Evolutionary conservation across 2,113 vertebrate genomes (phyloP), one percentile per base, ranked within the genome.

Genomic region (Urocitellus parryii): DNA sequence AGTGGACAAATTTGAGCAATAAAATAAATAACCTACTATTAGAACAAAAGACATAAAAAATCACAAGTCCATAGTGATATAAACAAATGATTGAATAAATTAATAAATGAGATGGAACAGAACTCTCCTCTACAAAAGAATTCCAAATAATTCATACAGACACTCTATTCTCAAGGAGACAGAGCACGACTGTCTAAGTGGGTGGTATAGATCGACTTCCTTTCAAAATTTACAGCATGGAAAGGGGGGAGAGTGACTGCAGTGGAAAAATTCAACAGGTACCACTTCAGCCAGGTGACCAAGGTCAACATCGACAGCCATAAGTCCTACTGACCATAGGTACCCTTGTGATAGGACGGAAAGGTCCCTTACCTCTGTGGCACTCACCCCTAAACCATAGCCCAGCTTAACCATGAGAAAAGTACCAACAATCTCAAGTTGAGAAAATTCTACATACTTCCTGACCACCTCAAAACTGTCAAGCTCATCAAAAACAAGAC

Each of bases 21-120:
- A 84, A 90, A 80, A 86, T 39, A 94, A 80, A 72, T 82, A 42
- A 73, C 13, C 9, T 92, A 58, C 25, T 39, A 76, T 63, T 95
- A 39, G 37, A 84, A 70, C 11, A 70, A 22, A 77, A 93, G 95
- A 48, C 42, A 82, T 37, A 85, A 73, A n/a, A 48, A 48, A n/a
- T 18, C 39, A 8, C 20, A 22, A 78, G 37, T 81, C 32, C 8
- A 85, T 76, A 61, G 13, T 65, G 39, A 63, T 70, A 63, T 11
- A 70, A 88, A 58, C 70, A 81, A 78, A 53, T 93, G 53, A 79
- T 14, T 61, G 39, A 79, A 29, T 77, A 68, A 83, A 94, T 86
- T 20, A 88, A 42, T 70, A 58, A 90, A 27, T 37, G 11, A 42
- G 18, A 37, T 48, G 24, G 51, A 68, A 94, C 13, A 90, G 42